These are phyloP conservation scores for Ellobium chinense DNA, from an alignment of 2,888 invertebrate species.

Conservation along the genomic window DNA sequence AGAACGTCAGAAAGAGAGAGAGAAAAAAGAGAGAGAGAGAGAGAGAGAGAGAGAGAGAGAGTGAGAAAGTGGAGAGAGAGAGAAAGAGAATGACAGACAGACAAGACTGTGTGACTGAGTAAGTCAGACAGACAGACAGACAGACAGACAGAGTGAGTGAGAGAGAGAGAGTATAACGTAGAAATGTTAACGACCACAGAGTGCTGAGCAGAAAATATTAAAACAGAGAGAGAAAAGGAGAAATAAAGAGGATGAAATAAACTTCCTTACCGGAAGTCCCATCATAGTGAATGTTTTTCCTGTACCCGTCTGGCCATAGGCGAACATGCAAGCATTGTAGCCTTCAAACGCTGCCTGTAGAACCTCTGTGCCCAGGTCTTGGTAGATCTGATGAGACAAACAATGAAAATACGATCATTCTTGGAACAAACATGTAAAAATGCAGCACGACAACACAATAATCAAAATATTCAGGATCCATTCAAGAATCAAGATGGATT, in stretches of 20 bases:
- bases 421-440: not conserved
- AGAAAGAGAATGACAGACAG: too few relatives aligned
- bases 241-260: not conserved
- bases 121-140: not conserved
- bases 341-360: slow-evolving; percentile 84
- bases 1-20: too few relatives aligned
- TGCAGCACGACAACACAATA: too few relatives aligned
- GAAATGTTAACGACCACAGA: not conserved
- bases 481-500: too few relatives aligned
- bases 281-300: slow-evolving; percentile 96
- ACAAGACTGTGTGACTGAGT: too few relatives aligned
- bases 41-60: too few relatives aligned
- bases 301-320: slow-evolving; percentile 94
- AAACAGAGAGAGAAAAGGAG: not conserved
- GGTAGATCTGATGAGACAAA: slow-evolving; percentile 83
- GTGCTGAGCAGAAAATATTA: not conserved
- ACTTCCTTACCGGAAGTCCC: slow-evolving; percentile 82
- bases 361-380: slow-evolving; percentile 84
- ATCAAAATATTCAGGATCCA: too few relatives aligned
- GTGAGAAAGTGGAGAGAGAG: too few relatives aligned
- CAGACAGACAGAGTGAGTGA: not conserved
- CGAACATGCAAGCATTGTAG: slow-evolving; percentile 94
- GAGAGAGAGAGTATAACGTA: not conserved
- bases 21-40: too few relatives aligned
- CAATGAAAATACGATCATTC: slow-evolving; percentile 18